These are phyloP conservation scores for Neoscelio sp. DNA, from an alignment of 2,888 invertebrate genomes.

Conservation along the genomic window DNA sequence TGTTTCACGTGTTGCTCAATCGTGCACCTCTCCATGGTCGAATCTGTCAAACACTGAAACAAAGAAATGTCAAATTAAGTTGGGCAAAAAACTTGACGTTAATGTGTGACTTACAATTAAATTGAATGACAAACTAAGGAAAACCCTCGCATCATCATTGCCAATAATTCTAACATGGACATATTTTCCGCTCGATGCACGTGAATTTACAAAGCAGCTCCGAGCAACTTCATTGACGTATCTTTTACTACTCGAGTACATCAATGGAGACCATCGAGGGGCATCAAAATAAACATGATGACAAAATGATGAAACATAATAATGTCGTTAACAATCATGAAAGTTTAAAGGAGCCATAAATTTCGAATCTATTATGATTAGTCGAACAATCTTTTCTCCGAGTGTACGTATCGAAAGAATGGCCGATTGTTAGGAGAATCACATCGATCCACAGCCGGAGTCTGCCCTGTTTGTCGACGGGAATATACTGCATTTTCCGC, in stretches of 20 bases:
- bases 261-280: neutral
- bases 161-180: neutral
- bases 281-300: constrained; percentile 18
- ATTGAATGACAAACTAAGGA: too few species aligned
- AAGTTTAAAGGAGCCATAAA: constrained; percentile 23
- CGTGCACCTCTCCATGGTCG: too few species aligned
- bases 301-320: constrained; percentile 28
- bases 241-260: constrained; percentile 5
- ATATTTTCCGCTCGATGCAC: neutral
- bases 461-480: constrained; percentile 46
- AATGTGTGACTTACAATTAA: too few species aligned
- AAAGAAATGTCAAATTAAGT: too few species aligned
- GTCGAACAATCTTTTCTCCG: constrained; percentile 17
- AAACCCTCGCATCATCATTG: too few species aligned
- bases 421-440: constrained; percentile 48
- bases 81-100: too few species aligned
- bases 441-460: constrained; percentile 38
- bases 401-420: constrained; percentile 32
- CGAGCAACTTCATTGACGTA: neutral
- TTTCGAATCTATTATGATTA: constrained; percentile 11
- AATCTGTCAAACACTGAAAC: too few species aligned
- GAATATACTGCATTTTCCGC: constrained; percentile 53
- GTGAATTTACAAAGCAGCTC: constrained; percentile 2
- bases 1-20: too few species aligned
- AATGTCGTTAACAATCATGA: constrained; percentile 29